Evolutionary conservation across 2,797 vertebrate species (phyloP).

Genomic region (Onychomys leucogaster): DNA sequence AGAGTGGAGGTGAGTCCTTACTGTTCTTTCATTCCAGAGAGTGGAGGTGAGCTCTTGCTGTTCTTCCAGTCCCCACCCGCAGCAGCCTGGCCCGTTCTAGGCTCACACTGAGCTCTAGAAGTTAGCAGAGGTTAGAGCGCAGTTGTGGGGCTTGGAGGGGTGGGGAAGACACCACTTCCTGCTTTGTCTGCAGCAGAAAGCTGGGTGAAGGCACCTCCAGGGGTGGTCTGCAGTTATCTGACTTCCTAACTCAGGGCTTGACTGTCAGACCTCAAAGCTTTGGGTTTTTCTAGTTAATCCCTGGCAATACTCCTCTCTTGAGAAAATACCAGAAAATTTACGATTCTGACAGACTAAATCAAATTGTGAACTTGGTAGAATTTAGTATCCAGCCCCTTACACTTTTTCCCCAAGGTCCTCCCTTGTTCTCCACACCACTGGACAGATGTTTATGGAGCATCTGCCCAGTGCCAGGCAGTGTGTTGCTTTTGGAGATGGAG

Average conservation of each 20-base stretch:
- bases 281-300: slow-evolving; percentile 12
- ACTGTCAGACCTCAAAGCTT: not conserved
- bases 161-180: not conserved
- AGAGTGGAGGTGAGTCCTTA: not conserved
- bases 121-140: not conserved
- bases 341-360: slow-evolving; percentile 24
- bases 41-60: not conserved
- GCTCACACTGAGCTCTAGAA: not conserved
- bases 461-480: not conserved
- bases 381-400: not conserved
- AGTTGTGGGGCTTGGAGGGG: not conserved
- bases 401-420: not conserved
- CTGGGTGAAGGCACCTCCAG: not conserved
- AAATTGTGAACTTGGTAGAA: not conserved
- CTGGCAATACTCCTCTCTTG: not conserved
- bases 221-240: not conserved
- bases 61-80: not conserved
- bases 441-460: not conserved
- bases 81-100: not conserved
- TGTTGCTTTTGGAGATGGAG: not conserved
- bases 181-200: not conserved
- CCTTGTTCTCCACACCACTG: not conserved
- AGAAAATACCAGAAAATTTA: slow-evolving; percentile 1
- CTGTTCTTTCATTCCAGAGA: not conserved
- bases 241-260: not conserved